A percentile compares a stretch with the other conserved stretches of the same genome.
These are phyloP conservation scores for Ips nitidus DNA, from an alignment of 1,140 invertebrate species.

Conservation along the genomic window DNA sequence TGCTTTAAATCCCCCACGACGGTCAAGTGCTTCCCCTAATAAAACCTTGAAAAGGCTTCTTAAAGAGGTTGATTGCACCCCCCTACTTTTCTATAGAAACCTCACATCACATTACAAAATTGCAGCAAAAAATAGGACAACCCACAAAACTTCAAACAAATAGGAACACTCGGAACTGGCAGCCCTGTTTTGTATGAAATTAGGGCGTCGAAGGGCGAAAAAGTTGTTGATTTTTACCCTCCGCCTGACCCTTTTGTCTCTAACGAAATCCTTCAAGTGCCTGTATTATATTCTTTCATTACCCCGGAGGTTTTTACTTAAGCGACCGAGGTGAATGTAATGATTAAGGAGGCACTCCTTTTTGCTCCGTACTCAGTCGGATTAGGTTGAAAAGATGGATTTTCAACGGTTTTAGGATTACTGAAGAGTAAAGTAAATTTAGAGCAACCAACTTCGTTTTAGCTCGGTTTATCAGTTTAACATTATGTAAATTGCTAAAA, in stretches of 20 bases:
- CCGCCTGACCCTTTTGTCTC: constrained; percentile 11
- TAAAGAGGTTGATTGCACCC: too few species aligned
- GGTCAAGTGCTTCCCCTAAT: neutral
- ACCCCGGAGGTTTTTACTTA: neutral
- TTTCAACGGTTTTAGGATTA: too few species aligned
- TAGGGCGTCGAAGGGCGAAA: constrained; percentile 9
- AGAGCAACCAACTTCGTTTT: too few species aligned
- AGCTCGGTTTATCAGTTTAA: too few species aligned
- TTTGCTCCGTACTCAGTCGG: too few species aligned
- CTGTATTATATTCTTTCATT: constrained; percentile 17
- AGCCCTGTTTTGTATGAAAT: constrained; percentile 11
- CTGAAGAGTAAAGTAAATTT: too few species aligned
- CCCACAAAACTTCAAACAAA: too few species aligned
- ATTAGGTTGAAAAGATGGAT: too few species aligned
- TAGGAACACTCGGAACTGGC: neutral
- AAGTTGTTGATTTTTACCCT: constrained; percentile 23
- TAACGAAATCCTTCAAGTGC: constrained; percentile 7
- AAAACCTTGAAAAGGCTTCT: neutral
- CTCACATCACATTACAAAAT: too few species aligned
- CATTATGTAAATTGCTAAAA: too few species aligned
- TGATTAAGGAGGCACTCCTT: neutral
- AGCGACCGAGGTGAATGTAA: neutral
- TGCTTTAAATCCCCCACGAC: neutral
- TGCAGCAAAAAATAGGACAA: too few species aligned
- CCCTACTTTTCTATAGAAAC: too few species aligned